phyloP scores from a whole-genome alignment of 2,888 invertebrate genomes.

The Tholera decimalis region DNA sequence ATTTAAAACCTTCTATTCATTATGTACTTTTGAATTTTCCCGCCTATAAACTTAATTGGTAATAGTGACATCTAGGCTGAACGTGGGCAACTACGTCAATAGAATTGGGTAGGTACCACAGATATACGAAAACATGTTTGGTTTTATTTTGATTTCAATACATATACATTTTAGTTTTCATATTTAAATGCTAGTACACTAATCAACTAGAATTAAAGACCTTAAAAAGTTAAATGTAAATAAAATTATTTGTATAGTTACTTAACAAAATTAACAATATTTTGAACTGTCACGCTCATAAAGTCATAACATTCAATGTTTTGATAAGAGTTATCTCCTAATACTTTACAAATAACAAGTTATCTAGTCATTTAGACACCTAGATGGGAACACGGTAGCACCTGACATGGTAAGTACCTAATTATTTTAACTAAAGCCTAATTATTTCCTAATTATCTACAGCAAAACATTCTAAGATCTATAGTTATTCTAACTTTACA shows the following conservation, averaged over 20 bases:
- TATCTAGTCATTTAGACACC: background rate
- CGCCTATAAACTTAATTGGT: constrained; percentile 23
- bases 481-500: too few relatives aligned
- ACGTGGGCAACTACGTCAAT: constrained; percentile 1
- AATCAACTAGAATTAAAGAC: background rate
- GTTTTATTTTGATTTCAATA: background rate
- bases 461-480: background rate
- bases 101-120: constrained; percentile 30
- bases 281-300: constrained; percentile 19
- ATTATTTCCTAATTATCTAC: background rate
- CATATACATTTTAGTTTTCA: too few relatives aligned
- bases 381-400: background rate
- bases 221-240: background rate
- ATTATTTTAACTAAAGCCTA: background rate
- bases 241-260: background rate
- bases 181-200: background rate
- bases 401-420: constrained; percentile 39
- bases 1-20: constrained; percentile 49
- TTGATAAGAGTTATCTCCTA: constrained; percentile 33
- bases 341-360: constrained; percentile 7
- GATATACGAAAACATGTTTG: constrained; percentile 3
- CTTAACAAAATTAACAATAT: constrained; percentile 12
- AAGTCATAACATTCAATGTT: constrained; percentile 22
- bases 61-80: constrained; percentile 54
- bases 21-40: constrained; percentile 32